Evolutionary conservation across 1,140 invertebrate species (phyloP), one percentile per base, ranked within the genome.

Genomic region (Ruditapes philippinarum): DNA sequence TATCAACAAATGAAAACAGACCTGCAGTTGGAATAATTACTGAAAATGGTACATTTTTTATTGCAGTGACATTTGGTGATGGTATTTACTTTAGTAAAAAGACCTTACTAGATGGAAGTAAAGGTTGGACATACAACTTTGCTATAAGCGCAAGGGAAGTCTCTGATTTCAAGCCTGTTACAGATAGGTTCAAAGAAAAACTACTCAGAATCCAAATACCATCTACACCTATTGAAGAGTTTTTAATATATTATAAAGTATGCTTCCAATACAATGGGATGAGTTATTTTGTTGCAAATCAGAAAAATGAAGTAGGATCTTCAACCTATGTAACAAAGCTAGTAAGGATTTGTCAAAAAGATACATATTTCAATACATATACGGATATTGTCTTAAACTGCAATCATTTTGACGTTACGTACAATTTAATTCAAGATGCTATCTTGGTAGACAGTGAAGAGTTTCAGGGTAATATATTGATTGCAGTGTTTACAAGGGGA

Each of bases 251-350:
- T 25, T 80, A 57, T 28, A 80, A 80, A 60, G 33, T 31, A 7
- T 19, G 22, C 17, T 80, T 80, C 36, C 78, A 80, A 17, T 4
- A 51, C 49, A 54, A 60, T 33, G 7, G 51, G 22, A 40, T 80
- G 7, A 80, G 45, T 28, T 80, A 80, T 38, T 57, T 80, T 54
- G n/a, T 80, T 14, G 60, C 78, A 60, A 80, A 80, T 60, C 78
- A 80, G 33, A 80, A 80, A 33, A 60, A n/a, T 31, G 5, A 17
- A 36, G 78, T 80, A 1, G 78, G 78, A 54, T 42, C 25, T 1
- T 0, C 9, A 14, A 51, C 57, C 31, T 57, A 80, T 60, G 51
- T 80, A 25, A 3, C 78, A 9, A 80, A 80, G 36, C 22, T 80
- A 4, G 51, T 80, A 17, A 49, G 78, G 25, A 57, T 80, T 2